These are phyloP conservation scores for Anisognathus igniventris DNA, from an alignment of 2,797 vertebrate species.

Conservation along the genomic window DNA sequence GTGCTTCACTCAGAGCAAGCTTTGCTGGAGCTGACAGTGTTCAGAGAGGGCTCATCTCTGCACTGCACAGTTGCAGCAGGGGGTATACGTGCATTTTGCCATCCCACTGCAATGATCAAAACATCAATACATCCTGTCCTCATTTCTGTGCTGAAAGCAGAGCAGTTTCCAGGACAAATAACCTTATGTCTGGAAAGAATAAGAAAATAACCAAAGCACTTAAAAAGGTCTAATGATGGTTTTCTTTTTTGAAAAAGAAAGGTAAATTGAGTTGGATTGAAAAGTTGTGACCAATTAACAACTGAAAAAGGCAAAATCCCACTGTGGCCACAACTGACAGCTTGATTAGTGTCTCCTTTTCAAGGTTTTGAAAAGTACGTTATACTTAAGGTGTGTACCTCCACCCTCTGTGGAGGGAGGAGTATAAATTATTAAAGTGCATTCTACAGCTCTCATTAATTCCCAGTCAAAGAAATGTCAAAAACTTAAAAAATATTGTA, in stretches of 20 bases:
- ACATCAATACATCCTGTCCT: not conserved
- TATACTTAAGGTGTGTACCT: not conserved
- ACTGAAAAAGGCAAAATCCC: not conserved
- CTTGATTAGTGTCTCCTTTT: not conserved
- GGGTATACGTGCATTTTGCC: rapidly evolving
- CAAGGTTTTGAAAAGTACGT: not conserved
- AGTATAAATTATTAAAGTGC: not conserved
- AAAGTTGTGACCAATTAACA: not conserved
- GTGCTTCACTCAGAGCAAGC: not conserved
- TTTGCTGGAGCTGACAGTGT: not conserved
- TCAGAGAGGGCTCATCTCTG: not conserved
- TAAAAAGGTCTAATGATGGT: not conserved
- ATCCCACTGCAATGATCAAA: not conserved
- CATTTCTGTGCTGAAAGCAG: not conserved
- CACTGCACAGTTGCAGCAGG: not conserved
- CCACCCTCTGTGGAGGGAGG: not conserved
- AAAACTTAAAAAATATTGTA: not conserved
- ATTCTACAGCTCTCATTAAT: not conserved
- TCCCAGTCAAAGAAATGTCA: not conserved
- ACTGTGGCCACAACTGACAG: not conserved
- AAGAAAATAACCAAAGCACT: not conserved
- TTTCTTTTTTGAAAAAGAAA: not conserved
- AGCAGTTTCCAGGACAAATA: not conserved
- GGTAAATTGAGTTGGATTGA: not conserved
- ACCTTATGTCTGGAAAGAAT: not conserved